Conservation (phyloP, 1,140 invertebrate genomes). For the Eumeta japonica region DNA sequence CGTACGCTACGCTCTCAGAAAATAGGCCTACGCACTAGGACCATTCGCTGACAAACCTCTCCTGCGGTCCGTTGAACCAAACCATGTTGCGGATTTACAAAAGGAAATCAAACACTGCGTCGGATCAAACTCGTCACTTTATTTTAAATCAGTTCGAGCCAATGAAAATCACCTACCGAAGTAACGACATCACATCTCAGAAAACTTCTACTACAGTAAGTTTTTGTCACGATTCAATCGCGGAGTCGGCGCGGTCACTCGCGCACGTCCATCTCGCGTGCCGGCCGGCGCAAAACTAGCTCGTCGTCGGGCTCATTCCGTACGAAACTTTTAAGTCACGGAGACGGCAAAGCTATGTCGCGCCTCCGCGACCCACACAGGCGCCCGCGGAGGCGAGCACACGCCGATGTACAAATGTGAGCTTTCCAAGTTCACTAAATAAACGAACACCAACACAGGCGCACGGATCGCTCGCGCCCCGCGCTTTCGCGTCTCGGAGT, state of each 20-base stretch:
- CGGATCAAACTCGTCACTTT: too few species aligned
- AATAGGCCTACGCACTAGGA: conserved; percentile 37
- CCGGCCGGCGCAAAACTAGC: conserved; percentile 52
- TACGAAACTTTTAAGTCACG: conserved; percentile 57
- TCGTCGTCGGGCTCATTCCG: conserved; percentile 39
- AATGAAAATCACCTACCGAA: too few species aligned
- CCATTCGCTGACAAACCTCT: conserved; percentile 45
- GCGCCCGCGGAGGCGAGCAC: conserved; percentile 38
- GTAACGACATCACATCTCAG: too few species aligned
- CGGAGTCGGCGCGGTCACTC: too few species aligned
- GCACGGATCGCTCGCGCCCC: conserved; percentile 49
- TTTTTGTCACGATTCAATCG: too few species aligned
- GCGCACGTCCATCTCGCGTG: conserved; percentile 36
- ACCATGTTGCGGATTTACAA: conserved; percentile 54
- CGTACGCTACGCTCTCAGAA: too few species aligned
- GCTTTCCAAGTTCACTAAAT: conserved; percentile 57
- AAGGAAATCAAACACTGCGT: conserved; percentile 31
- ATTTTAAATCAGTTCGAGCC: conserved; percentile 1
- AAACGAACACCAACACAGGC: conserved; percentile 54
- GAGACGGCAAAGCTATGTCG: conserved; percentile 57
- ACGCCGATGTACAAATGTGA: conserved; percentile 50
- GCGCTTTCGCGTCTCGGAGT: conserved; percentile 41
- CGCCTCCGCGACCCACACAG: conserved; percentile 54
- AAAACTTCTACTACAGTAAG: too few species aligned
- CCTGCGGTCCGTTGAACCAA: conserved; percentile 53